These are phyloP conservation scores for Rutilus rutilus DNA, from an alignment of 2,113 vertebrate genomes.

Conservation along the genomic window DNA sequence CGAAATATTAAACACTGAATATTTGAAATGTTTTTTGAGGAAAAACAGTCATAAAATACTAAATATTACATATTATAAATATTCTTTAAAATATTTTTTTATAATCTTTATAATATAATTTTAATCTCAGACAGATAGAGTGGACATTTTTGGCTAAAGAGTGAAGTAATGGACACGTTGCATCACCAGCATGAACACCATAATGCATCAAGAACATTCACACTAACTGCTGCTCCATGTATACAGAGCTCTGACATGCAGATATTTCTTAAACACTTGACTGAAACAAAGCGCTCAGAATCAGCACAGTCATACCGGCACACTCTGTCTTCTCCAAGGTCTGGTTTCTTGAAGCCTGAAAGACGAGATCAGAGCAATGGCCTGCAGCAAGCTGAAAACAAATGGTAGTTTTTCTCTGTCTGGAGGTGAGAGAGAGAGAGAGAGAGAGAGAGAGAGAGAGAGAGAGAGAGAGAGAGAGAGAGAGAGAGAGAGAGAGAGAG, in stretches of 20 bases:
- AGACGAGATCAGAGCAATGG: constrained; percentile 64
- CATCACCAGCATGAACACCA: not conserved
- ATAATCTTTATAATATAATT: too few species aligned
- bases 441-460: constrained; percentile 49
- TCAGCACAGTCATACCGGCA: constrained; percentile 62
- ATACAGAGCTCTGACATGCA: not conserved
- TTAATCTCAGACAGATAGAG: not conserved
- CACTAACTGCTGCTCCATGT: not conserved
- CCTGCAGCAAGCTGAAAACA: constrained; percentile 69
- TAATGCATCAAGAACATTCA: not conserved
- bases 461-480: constrained; percentile 50
- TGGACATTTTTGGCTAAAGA: not conserved
- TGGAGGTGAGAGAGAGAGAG: constrained; percentile 40
- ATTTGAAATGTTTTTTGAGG: not conserved
- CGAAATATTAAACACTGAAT: not conserved
- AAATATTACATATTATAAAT: not conserved
- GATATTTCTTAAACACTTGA: constrained; percentile 47
- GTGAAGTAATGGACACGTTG: too few species aligned
- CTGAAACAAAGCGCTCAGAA: constrained; percentile 61
- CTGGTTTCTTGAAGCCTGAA: constrained; percentile 71
- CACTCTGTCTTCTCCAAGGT: constrained; percentile 42
- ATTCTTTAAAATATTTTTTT: not conserved
- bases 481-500: constrained; percentile 49
- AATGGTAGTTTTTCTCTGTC: constrained; percentile 66
- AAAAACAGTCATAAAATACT: not conserved